These are phyloP conservation scores for Marmota monax DNA, from an alignment of 2,113 vertebrate species.

Conservation along the genomic window DNA sequence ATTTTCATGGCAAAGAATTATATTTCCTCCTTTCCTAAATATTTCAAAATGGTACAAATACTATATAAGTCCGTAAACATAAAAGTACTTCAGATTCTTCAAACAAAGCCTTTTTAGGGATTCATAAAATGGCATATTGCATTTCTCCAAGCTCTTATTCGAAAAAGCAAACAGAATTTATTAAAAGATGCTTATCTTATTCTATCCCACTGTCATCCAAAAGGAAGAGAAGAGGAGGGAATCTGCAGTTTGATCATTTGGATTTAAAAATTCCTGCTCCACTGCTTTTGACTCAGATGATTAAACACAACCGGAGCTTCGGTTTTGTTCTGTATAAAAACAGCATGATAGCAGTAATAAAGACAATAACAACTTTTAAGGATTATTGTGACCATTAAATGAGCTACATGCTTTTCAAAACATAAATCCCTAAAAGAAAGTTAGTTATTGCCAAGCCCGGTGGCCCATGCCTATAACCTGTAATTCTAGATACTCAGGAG, in stretches of 20 bases:
- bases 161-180: not conserved
- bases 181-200: slow-evolving; percentile 23
- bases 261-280: not conserved
- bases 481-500: not conserved
- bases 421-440: not conserved
- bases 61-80: not conserved
- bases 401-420: not conserved
- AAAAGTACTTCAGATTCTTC: not conserved
- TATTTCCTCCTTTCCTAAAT: slow-evolving; percentile 45
- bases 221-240: not conserved
- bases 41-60: slow-evolving; percentile 47
- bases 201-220: not conserved
- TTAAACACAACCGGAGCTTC: not conserved
- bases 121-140: not conserved
- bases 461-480: too few species aligned
- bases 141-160: not conserved
- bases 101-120: slow-evolving; percentile 41
- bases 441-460: not conserved
- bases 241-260: not conserved
- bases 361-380: not conserved
- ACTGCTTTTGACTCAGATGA: not conserved
- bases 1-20: slow-evolving; percentile 36
- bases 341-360: not conserved
- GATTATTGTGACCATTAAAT: slow-evolving; percentile 23
- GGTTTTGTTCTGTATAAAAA: slow-evolving; percentile 31